Evolutionary conservation across 1,140 invertebrate species (phyloP).

Genomic region (Leptinotarsa undecemlineata): DNA sequence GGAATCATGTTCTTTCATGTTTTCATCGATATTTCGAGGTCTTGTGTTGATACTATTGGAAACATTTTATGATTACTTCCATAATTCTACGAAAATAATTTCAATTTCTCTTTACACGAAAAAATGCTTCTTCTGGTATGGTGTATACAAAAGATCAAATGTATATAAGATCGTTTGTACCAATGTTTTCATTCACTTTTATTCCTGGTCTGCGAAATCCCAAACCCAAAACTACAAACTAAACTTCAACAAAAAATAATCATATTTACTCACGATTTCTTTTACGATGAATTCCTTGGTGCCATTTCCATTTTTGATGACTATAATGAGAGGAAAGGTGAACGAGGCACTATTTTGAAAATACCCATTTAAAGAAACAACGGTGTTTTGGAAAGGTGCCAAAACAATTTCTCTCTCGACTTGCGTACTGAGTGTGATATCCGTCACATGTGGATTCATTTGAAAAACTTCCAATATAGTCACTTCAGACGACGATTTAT

Average conservation of each 20-base stretch:
- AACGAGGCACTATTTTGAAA: constrained; percentile 25
- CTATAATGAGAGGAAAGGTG: constrained; percentile 12
- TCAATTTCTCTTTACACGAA: no score
- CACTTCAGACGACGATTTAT: background rate
- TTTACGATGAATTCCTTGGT: constrained; percentile 2
- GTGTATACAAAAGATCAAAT: no score
- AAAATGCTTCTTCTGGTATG: no score
- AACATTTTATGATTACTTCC: no score
- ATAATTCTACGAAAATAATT: no score
- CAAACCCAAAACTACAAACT: no score
- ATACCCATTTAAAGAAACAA: constrained; percentile 11
- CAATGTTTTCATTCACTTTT: no score
- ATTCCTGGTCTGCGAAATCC: no score
- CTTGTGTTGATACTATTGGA: no score
- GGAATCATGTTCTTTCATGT: no score
- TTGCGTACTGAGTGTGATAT: background rate
- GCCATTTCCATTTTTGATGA: constrained; percentile 3
- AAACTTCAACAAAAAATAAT: background rate
- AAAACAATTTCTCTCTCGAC: constrained; percentile 3
- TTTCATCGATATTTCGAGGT: no score
- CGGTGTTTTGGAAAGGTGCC: background rate
- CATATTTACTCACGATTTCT: constrained; percentile 10
- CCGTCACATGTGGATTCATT: constrained; percentile 7
- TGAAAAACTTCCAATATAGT: constrained; percentile 22
- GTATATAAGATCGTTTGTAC: no score